A percentile compares a stretch with the other conserved stretches of the same genome.
phyloP scores from a whole-genome alignment of 1,140 invertebrate genomes.

The Palaemon carinicauda region DNA sequence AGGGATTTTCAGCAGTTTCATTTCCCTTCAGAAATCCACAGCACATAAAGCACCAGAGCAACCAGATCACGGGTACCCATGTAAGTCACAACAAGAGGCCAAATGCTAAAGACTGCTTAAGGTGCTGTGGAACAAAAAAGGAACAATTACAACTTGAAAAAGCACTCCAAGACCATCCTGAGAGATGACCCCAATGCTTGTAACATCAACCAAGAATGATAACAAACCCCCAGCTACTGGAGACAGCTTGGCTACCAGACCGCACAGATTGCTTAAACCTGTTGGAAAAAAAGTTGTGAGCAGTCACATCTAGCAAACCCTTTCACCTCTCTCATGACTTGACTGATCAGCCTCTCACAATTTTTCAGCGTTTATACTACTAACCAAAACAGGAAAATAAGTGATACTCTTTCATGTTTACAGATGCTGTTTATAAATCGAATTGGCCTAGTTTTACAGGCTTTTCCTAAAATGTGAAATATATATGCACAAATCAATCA shows the following conservation, averaged over 20 bases:
- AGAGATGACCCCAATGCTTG: conserved; percentile 28
- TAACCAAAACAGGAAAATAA: too few relatives aligned
- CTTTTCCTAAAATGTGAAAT: too few relatives aligned
- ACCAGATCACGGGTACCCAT: not conserved
- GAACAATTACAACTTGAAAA: conserved; percentile 16
- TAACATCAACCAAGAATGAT: conserved; percentile 36
- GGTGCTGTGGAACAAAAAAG: not conserved
- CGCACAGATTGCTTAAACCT: conserved; percentile 56
- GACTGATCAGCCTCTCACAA: not conserved
- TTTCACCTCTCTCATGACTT: too few relatives aligned
- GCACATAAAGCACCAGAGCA: not conserved
- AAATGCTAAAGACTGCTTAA: too few relatives aligned
- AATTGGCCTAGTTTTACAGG: too few relatives aligned
- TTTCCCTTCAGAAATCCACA: too few relatives aligned
- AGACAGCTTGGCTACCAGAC: conserved; percentile 56
- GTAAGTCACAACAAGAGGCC: not conserved
- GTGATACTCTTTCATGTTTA: too few relatives aligned
- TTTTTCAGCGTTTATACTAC: not conserved
- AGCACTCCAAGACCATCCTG: conserved; percentile 10
- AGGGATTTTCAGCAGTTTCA: too few relatives aligned
- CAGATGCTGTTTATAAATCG: too few relatives aligned
- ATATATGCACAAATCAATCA: too few relatives aligned
- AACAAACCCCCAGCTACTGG: conserved; percentile 55
- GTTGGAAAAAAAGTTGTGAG: conserved; percentile 27
- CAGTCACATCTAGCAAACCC: not conserved